Conservation (phyloP, 1,140 invertebrate species). For the Bursaphelenchus mucronatus region DNA sequence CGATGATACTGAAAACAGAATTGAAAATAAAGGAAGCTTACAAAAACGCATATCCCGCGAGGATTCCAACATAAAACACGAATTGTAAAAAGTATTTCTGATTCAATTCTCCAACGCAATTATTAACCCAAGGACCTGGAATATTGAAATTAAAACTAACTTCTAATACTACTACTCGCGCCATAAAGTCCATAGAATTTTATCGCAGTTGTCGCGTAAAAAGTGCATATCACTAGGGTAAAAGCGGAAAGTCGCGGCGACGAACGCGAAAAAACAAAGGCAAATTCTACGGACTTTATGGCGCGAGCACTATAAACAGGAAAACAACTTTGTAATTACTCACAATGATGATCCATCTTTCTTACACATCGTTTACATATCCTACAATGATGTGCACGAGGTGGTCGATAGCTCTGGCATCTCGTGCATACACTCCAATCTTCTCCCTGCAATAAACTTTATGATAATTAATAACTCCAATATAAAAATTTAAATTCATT, state of each 20-base stretch:
- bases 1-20: slow-evolving; percentile 46
- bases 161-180: no score
- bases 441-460: slow-evolving; percentile 61
- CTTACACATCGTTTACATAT: slow-evolving; percentile 80
- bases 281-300: no score
- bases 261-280: no score
- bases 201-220: no score
- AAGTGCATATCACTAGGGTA: no score
- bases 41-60: slow-evolving; percentile 41
- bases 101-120: slow-evolving; percentile 86
- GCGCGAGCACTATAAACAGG: slow-evolving; percentile 14
- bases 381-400: slow-evolving; percentile 79
- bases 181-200: no score
- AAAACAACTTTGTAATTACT: slow-evolving; percentile 22
- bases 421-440: slow-evolving; percentile 80
- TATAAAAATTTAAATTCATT: slow-evolving; percentile 14
- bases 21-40: slow-evolving; percentile 30
- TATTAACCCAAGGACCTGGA: slow-evolving; percentile 74
- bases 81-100: slow-evolving; percentile 91
- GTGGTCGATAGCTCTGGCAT: slow-evolving; percentile 79
- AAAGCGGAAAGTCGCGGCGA: no score
- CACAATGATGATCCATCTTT: slow-evolving; percentile 84
- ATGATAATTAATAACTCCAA: slow-evolving; percentile 4
- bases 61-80: slow-evolving; percentile 69
- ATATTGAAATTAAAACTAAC: slow-evolving; percentile 8